Percentiles rank a stretch among this genome's conserved stretches.
These are phyloP conservation scores for Synanthedon vespiformis DNA, from an alignment of 2,888 invertebrate genomes.

Conservation along the genomic window DNA sequence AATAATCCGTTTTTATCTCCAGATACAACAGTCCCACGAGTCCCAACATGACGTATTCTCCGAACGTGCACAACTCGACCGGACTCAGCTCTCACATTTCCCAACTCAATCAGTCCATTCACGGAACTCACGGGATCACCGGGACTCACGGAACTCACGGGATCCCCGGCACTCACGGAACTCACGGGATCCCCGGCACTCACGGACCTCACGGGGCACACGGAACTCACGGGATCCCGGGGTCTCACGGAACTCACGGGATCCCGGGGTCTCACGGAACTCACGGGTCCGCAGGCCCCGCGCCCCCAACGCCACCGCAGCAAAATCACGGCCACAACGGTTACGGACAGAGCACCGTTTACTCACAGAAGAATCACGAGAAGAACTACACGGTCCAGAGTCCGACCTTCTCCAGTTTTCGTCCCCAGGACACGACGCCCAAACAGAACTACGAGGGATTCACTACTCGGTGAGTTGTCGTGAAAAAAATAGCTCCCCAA, in stretches of 20 bases:
- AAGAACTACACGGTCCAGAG: slow-evolving; percentile 41
- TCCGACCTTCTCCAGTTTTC: slow-evolving; percentile 55
- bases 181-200: background rate
- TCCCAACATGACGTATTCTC: slow-evolving; percentile 56
- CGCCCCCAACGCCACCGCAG: background rate
- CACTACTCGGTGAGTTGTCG: slow-evolving; percentile 70
- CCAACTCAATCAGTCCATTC: slow-evolving; percentile 39
- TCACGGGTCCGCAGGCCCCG: background rate
- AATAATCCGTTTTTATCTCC: slow-evolving; percentile 6
- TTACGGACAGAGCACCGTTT: background rate
- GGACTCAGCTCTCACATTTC: slow-evolving; percentile 32
- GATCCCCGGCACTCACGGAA: background rate
- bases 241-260: background rate
- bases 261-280: too few relatives aligned
- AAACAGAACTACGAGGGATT: slow-evolving; percentile 75
- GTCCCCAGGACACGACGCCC: slow-evolving; percentile 38
- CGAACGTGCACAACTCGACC: slow-evolving; percentile 35
- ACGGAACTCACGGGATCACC: slow-evolving; percentile 21
- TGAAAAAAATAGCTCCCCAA: background rate
- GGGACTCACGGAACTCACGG: slow-evolving; percentile 1
- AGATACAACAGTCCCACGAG: slow-evolving; percentile 51
- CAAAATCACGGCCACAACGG: slow-evolving; percentile 6
- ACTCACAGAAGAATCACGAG: slow-evolving; percentile 12
- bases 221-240: background rate
- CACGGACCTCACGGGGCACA: background rate